Percentiles rank a stretch among this genome's conserved stretches.
phyloP scores from a whole-genome alignment of 2,797 vertebrate genomes.

The Neomorphus geoffroyi region DNA sequence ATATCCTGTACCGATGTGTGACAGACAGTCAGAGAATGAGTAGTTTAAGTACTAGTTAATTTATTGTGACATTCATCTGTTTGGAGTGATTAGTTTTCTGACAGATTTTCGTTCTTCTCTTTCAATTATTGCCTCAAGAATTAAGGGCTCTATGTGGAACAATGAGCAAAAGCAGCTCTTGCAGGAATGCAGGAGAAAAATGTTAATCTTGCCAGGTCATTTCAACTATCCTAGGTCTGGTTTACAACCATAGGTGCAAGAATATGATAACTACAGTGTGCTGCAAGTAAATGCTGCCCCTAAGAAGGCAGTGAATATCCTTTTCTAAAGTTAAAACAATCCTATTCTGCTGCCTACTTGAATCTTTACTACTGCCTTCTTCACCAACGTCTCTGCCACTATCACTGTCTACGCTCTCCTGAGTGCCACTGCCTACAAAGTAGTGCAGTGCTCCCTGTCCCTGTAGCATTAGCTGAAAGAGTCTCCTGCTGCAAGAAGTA shows the following conservation, averaged over 20 bases:
- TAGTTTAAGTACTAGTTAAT: not conserved
- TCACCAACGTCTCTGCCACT: not conserved
- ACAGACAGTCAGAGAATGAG: not conserved
- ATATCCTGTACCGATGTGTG: not conserved
- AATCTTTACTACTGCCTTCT: not conserved
- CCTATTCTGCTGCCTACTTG: not conserved
- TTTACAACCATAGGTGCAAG: not conserved
- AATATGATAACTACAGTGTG: not conserved
- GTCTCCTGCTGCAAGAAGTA: not conserved
- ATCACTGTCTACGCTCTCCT: not conserved
- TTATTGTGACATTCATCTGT: constrained; percentile 12
- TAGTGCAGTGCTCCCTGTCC: not conserved
- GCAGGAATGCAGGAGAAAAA: not conserved
- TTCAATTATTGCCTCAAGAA: not conserved
- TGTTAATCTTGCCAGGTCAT: not conserved
- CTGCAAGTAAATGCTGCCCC: not conserved
- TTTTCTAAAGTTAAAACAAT: not conserved
- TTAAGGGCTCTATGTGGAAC: not conserved
- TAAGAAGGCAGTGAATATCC: not conserved
- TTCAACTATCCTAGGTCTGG: not conserved
- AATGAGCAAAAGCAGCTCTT: not conserved
- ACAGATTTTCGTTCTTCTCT: not conserved
- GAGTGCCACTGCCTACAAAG: not conserved
- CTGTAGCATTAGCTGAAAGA: accelerated
- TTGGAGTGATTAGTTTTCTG: constrained; percentile 5